Evolutionary conservation across 2,797 vertebrate species (phyloP), one percentile per base, ranked within the genome.

Genomic region (Sebastes nivosus): DNA sequence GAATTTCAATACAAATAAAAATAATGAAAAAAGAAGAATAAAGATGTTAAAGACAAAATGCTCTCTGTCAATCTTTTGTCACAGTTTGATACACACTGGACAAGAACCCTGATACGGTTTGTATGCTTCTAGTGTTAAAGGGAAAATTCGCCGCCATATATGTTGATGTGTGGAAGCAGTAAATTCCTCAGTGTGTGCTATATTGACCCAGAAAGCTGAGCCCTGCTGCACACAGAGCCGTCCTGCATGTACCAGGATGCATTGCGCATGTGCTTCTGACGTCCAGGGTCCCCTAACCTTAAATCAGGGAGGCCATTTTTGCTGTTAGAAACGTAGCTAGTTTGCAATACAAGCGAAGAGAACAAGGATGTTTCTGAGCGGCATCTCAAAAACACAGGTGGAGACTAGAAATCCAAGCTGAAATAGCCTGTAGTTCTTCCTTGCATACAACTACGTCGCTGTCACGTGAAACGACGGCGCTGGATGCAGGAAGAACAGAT

Each of bases 11-110:
- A 92, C 87, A 90, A 91, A 93, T 77, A 94, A 94, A 95, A 95
- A 95, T 90, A 63, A 93, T 92, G 90, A 95, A 95, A 94, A 96
- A 96, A 95, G 91, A 87, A 67, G 70, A 96, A 96, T 96, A 96
- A 96, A 96, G 91, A 84, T 88, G 72, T 84, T 93, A 95, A 94
- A 94, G 95, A 92, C 93, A 93, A 85, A 77, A 50, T 4, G 1
- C 5, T 11, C 27, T n/a, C 12, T 36, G 61, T 79, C 10, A 2
- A 42, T 72, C 18, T 67, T 70, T 68, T 79, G 67, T 79, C 30
- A 12, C 16, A n/a, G 32, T 69, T 36, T 65, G 9, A 52, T 54
- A 2, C n/a, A 4, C 6, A n/a, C 54, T 30, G 57, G 58, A 29
- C 10, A 20, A 4, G 25, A 76, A 14, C 27, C 30, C 42, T n/a